Evolutionary conservation across 1,140 invertebrate genomes (phyloP).

Genomic region (Planococcus citri): DNA sequence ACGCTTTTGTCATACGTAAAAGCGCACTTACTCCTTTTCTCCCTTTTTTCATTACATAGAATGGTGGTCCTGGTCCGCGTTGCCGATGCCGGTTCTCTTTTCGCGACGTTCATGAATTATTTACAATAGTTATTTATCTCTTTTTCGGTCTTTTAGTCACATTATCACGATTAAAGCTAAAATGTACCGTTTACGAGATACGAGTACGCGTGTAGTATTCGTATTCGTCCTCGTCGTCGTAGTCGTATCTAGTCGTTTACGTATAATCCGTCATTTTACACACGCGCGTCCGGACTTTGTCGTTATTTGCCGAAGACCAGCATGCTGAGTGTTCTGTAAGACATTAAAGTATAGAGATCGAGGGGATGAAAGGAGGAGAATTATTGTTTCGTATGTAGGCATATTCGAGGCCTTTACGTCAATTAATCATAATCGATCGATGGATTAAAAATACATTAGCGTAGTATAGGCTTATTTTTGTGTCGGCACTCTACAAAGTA

Average conservation of each 20-base stretch:
- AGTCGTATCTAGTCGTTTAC: too few species aligned
- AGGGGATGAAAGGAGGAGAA: too few species aligned
- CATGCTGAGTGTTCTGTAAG: too few species aligned
- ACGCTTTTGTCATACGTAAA: neutral
- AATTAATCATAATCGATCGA: neutral
- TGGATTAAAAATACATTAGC: neutral
- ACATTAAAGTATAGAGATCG: too few species aligned
- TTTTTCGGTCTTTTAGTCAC: neutral
- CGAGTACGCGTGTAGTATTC: too few species aligned
- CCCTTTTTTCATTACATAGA: neutral
- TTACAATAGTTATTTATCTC: slow-evolving; percentile 4
- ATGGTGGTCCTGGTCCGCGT: too few species aligned
- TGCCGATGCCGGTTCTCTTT: neutral
- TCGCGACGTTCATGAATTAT: slow-evolving; percentile 1
- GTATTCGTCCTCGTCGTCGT: too few species aligned
- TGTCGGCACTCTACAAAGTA: too few species aligned
- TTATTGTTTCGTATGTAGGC: too few species aligned
- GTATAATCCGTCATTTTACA: slow-evolving; percentile 1
- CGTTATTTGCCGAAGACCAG: too few species aligned
- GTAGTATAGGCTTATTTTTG: too few species aligned
- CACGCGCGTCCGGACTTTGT: neutral
- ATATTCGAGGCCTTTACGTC: neutral
- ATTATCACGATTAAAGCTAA: neutral
- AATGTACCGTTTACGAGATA: too few species aligned
- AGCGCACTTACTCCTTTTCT: neutral